Evolutionary conservation across 2,797 vertebrate genomes (phyloP).

Genomic region (Falco concolor): DNA sequence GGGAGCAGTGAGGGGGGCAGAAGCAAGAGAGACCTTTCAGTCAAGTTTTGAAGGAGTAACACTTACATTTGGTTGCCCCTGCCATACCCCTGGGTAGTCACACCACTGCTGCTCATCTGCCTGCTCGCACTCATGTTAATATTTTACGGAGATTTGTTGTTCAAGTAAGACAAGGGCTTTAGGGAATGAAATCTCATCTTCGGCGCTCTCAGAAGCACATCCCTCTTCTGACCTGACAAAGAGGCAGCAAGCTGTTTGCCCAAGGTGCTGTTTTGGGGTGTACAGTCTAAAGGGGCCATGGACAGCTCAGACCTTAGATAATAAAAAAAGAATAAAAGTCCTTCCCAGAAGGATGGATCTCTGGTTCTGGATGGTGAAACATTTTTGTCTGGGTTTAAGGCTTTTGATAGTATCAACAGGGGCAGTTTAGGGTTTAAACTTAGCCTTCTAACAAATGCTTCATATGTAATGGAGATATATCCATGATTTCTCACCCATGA

Average conservation of each 20-base stretch:
- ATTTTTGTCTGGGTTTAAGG: not conserved
- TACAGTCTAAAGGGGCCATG: rapidly evolving
- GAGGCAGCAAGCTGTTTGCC: not conserved
- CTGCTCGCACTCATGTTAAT: not conserved
- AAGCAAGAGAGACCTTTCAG: not conserved
- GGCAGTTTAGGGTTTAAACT: not conserved
- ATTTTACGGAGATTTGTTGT: not conserved
- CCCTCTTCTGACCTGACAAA: not conserved
- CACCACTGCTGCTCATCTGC: rapidly evolving
- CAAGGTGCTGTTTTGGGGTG: rapidly evolving
- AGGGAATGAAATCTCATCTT: not conserved
- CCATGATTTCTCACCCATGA: rapidly evolving
- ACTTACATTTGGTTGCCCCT: not conserved
- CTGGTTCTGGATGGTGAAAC: rapidly evolving
- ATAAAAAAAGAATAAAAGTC: not conserved
- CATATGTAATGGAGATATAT: rapidly evolving
- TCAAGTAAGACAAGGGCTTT: not conserved
- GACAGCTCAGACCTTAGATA: not conserved
- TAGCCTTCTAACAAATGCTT: not conserved
- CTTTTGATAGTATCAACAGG: rapidly evolving
- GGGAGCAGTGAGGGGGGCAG: not conserved
- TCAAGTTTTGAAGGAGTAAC: rapidly evolving
- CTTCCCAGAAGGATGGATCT: too few species aligned
- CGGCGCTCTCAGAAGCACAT: not conserved
- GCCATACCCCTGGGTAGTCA: rapidly evolving